Percentiles rank a stretch among this genome's conserved stretches.
phyloP scores from a whole-genome alignment of 2,888 invertebrate genomes.

The Coecobrya sp. region DNA sequence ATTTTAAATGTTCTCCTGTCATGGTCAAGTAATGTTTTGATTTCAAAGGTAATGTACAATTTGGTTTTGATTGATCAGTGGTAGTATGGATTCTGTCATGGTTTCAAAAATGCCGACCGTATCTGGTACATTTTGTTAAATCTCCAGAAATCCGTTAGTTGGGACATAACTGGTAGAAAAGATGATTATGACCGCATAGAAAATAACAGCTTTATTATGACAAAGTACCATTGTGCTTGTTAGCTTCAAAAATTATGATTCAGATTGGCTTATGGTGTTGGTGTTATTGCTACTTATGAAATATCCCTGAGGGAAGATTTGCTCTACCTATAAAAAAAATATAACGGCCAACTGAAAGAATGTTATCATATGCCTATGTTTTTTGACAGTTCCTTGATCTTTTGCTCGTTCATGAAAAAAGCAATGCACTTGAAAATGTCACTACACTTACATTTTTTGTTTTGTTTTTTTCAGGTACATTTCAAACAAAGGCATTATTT shows the following conservation, averaged over 20 bases:
- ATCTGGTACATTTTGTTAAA: background rate
- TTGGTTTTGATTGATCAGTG: slow-evolving; percentile 53
- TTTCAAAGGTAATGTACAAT: slow-evolving; percentile 53
- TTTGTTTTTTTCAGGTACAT: too few relatives aligned
- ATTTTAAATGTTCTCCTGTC: slow-evolving; percentile 48
- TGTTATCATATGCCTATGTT: background rate
- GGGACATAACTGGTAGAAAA: background rate
- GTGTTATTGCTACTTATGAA: too few relatives aligned
- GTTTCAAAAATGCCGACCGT: slow-evolving; percentile 51
- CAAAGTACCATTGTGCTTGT: background rate
- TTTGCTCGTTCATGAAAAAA: background rate
- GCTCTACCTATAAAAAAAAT: background rate
- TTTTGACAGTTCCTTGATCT: background rate
- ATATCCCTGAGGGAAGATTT: background rate
- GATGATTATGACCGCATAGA: background rate
- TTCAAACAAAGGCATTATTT: background rate
- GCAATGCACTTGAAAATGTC: background rate
- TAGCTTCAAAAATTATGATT: background rate
- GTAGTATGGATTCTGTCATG: slow-evolving; percentile 25
- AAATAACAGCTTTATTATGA: too few relatives aligned
- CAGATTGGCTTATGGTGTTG: background rate
- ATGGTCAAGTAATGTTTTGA: slow-evolving; percentile 39
- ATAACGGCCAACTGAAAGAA: background rate
- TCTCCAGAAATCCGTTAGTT: slow-evolving; percentile 41
- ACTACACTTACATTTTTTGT: background rate